Evolutionary conservation across 2,888 invertebrate species (phyloP), one percentile per base, ranked within the genome.

Genomic region (Augochlorella aurata): DNA sequence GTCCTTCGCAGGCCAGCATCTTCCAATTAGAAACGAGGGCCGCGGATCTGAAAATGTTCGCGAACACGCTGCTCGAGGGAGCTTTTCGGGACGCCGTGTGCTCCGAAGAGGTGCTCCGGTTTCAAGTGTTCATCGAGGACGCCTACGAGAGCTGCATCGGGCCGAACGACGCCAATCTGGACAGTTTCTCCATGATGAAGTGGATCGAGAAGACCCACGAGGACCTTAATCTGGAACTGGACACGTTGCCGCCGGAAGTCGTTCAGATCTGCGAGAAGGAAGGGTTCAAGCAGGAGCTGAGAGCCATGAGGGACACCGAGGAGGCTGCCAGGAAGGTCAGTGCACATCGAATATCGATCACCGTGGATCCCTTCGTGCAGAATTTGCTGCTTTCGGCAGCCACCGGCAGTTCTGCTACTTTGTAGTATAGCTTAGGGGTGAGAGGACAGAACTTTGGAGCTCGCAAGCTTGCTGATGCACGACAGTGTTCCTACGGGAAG

Each of bases 121-220:
- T 96, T 54, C 93, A 94, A 81, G 94, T 95, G 10, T 95, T 95
- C 90, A 94, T 96, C 75, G 95, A 96, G 90, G 96, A 96, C 90
- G 95, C 95, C 49, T 96, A 95, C 90, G 95, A 96, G 91, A 94
- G 94, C 67, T 93, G 96, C 63, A 94, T 95, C 45, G 94, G 94
- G 1, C 94, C 95, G 16, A 96, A 95, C 89, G 95, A 96, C 61
- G 94, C 95, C 8, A 95, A 95, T 88, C 93, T 95, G 81, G 94
- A 94, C 69, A 94, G 95, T 75, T 92, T 94, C 72, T 93, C 94
- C 10, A 95, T 96, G 94, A 95, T 96, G 92, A 95, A 94, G 87
- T 94, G 94, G 73, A 94, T 96, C 79, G 96, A 96, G 92, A 90
- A 83, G 74, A 90, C 93, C 2, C 94, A 94, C 90, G 95, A 95